These are phyloP conservation scores for Buceros bicornis DNA, from an alignment of 2,797 vertebrate genomes.

Conservation along the genomic window DNA sequence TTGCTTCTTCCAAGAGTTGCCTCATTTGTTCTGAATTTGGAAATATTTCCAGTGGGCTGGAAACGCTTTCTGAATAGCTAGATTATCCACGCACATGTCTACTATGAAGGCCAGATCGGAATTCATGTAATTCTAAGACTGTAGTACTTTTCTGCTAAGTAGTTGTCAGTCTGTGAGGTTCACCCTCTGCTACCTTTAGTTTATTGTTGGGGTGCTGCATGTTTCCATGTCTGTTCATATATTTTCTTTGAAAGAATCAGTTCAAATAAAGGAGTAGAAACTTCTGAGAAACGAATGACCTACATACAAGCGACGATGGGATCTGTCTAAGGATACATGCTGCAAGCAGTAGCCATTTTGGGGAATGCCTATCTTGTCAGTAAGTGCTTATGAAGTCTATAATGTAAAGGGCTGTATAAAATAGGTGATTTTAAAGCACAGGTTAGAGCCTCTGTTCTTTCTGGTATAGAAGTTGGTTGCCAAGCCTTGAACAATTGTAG, in stretches of 20 bases:
- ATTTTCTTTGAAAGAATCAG: not conserved
- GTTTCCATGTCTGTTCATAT: not conserved
- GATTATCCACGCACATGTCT: constrained; percentile 12
- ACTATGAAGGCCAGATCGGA: not conserved
- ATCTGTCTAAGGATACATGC: not conserved
- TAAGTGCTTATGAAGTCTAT: not conserved
- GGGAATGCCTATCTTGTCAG: not conserved
- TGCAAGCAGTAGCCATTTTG: not conserved
- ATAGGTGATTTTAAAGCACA: not conserved
- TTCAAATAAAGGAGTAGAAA: not conserved
- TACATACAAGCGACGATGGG: not conserved
- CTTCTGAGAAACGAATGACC: not conserved
- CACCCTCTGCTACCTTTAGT: not conserved
- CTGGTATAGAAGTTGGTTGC: not conserved
- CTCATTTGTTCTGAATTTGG: constrained; percentile 68
- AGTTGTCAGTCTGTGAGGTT: accelerated
- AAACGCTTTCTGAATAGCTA: constrained; percentile 46
- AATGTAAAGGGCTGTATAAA: not conserved
- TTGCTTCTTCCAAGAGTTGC: constrained; percentile 63
- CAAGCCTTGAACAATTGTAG: not conserved
- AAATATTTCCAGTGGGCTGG: constrained; percentile 43
- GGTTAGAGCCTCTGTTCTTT: not conserved
- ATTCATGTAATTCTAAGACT: not conserved
- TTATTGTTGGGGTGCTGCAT: not conserved
- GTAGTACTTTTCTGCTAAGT: not conserved